These are phyloP conservation scores for Drosophila tropicalis DNA, from an alignment of 1,140 invertebrate genomes.

Conservation along the genomic window DNA sequence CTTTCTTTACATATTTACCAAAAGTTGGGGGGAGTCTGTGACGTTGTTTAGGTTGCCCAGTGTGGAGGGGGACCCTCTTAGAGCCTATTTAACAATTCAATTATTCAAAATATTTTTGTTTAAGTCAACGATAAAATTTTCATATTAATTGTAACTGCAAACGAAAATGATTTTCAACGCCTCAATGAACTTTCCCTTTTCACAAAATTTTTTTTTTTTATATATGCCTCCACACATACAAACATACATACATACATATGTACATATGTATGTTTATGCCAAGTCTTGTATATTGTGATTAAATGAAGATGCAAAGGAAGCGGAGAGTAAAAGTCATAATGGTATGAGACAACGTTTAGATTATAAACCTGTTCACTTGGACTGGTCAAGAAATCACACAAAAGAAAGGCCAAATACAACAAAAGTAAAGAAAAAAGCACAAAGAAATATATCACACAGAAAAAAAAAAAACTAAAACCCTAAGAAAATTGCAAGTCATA, in stretches of 20 bases:
- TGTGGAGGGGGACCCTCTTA: neutral
- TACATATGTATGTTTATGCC: neutral
- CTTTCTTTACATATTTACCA: constrained; percentile 24
- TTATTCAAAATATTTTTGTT: constrained; percentile 73
- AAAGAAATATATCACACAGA: neutral
- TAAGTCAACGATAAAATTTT: constrained; percentile 39
- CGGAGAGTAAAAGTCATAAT: constrained; percentile 62
- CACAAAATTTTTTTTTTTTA: constrained; percentile 39
- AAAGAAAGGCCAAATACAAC: constrained; percentile 26
- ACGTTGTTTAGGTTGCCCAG: neutral
- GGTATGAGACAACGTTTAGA: constrained; percentile 68
- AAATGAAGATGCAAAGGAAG: constrained; percentile 77
- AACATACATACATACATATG: neutral
- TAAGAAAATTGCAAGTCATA: neutral
- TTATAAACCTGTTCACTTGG: constrained; percentile 64
- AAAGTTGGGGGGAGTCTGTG: neutral
- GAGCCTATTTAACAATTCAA: constrained; percentile 58
- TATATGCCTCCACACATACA: neutral
- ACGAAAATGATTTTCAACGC: constrained; percentile 55
- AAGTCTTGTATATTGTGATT: constrained; percentile 38
- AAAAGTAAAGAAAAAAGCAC: constrained; percentile 10
- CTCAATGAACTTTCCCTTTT: constrained; percentile 80
- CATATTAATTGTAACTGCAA: constrained; percentile 65
- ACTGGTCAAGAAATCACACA: constrained; percentile 48
- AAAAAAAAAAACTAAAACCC: neutral